Base-by-base conservation (phyloP, 2,888 invertebrate genomes). In the Netelia virgata region DNA sequence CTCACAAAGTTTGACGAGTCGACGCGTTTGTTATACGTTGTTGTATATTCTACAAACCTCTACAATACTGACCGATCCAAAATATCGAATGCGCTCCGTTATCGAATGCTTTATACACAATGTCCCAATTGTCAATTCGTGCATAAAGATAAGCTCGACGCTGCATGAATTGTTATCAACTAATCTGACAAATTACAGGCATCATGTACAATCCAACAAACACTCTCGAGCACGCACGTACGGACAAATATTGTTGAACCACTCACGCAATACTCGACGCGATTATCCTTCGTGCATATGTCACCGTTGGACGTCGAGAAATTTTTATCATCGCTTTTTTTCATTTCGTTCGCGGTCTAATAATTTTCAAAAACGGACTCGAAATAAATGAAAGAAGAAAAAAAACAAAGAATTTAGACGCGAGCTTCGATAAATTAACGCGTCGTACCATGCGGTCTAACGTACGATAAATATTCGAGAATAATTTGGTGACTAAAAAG, bases 71-170 rank as follows among this genome's bases (percentile, higher is more conserved):
- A 47, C 47, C 14, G 47, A 14, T 47, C 11, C 47, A 47, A 47
- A 14, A 47, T 47, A 14, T 47, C 14, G 47, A 14, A 14, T 47
- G 14, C 14, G 47, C 1, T 14, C 14, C 47, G 14, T 47, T 9
- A 57, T 16, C 28, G 28, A 55, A 64, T 55, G 41, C 41, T 18
- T 6, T 43, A 88, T 88, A 89, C 89, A 86, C 89, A 86, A 88
- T 87, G 88, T 87, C 86, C 90, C 85, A 88, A 84, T 89, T 89
- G 85, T 88, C 88, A 87, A 88, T 89, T 87, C 88, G 84, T 88
- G 88, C 85, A 88, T 88, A 87, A 89, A 87, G 86, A 82, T 80
- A 59, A 76, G 36, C 69, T 36, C 59, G 10, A 28, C 43, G 47
- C 50, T 77, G 18, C 68, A 59, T 20, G 47, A 68, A 78, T 78